phyloP scores from a whole-genome alignment of 92 coral and sea anemone species.

The Porites rus region DNA sequence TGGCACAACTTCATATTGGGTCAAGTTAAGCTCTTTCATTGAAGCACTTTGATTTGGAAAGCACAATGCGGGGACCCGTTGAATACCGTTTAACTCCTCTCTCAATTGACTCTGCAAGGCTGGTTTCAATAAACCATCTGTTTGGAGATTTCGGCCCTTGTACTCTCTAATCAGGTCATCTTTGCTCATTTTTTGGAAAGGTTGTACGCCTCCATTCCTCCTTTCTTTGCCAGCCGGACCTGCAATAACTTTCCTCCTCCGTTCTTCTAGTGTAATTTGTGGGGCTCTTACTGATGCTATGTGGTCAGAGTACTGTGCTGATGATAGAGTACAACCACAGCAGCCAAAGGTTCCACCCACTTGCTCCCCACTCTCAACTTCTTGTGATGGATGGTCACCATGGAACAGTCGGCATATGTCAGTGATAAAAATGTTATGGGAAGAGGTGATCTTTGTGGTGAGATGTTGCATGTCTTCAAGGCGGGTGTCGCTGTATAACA shows the following conservation, averaged over 20 bases:
- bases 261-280: conserved; percentile 1
- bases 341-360: not conserved
- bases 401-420: not conserved
- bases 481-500: not conserved
- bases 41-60: not conserved
- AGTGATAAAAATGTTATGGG: not conserved
- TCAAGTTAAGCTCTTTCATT: conserved; percentile 7
- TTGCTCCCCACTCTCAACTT: conserved; percentile 4
- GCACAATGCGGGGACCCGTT: not conserved
- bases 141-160: conserved; percentile 13
- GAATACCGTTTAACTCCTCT: conserved; percentile 1
- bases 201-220: conserved; percentile 42
- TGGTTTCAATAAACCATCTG: not conserved
- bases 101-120: not conserved
- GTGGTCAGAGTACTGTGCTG: not conserved
- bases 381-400: conserved; percentile 27
- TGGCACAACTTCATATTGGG: conserved; percentile 45
- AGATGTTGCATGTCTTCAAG: not conserved
- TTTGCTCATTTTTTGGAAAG: conserved; percentile 29
- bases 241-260: conserved; percentile 28
- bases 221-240: conserved; percentile 39
- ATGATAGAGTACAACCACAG: not conserved
- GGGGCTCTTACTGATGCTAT: conserved; percentile 8
- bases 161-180: conserved; percentile 8
- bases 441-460: not conserved